These are phyloP conservation scores for Pseudococcus longispinus DNA, from an alignment of 2,888 invertebrate genomes.

Conservation along the genomic window DNA sequence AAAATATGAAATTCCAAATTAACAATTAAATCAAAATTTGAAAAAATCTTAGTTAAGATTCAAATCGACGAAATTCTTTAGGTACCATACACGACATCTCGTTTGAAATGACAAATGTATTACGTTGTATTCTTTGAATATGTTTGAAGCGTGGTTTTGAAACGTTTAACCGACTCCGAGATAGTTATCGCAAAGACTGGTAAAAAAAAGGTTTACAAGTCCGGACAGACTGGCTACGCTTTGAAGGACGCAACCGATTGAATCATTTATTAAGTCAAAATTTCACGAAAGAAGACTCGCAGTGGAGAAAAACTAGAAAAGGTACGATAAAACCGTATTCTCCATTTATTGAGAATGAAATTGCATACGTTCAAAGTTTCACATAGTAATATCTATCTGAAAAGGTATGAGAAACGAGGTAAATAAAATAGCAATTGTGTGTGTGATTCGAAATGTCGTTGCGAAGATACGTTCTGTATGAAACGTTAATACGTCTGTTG, in stretches of 20 bases:
- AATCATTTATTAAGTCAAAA: constrained; percentile 8
- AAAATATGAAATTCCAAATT: neutral
- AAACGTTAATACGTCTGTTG: constrained; percentile 16
- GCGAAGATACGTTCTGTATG: neutral
- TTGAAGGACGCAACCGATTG: neutral
- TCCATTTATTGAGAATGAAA: constrained; percentile 13
- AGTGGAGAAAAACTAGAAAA: neutral
- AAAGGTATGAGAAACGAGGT: constrained; percentile 30
- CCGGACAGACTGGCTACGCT: neutral
- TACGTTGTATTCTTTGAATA: neutral
- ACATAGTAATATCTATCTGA: neutral
- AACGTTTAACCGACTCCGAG: neutral
- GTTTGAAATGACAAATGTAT: neutral
- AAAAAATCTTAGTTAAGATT: neutral
- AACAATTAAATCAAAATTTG: neutral
- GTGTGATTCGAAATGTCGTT: constrained; percentile 15
- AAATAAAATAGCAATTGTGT: constrained; percentile 30
- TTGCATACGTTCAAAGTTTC: constrained; percentile 30
- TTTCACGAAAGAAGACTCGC: neutral
- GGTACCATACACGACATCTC: neutral
- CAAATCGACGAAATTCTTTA: neutral
- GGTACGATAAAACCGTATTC: neutral
- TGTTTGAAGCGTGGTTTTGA: neutral
- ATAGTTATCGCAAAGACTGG: neutral
- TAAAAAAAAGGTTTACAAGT: neutral